Conservation (phyloP, 2,888 invertebrate species). For the Lasioglossum oenotherae region DNA sequence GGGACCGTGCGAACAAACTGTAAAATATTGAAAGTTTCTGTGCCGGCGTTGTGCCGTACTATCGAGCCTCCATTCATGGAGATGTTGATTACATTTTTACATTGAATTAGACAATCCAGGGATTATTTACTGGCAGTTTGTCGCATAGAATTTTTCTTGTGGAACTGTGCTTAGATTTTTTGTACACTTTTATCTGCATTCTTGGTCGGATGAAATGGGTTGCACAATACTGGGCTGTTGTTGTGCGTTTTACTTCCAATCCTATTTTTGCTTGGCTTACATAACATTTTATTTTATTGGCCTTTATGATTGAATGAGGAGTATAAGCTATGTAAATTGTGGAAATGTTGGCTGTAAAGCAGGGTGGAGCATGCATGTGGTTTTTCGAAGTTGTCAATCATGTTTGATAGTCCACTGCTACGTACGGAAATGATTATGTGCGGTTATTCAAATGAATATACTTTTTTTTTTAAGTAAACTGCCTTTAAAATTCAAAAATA, state of each 20-base stretch:
- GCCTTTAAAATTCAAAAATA: too few species aligned
- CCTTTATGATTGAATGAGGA: neutral
- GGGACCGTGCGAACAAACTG: neutral
- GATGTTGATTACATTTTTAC: neutral
- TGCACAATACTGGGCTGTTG: neutral
- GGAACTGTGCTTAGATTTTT: neutral
- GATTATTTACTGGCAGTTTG: conserved; percentile 3
- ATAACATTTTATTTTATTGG: neutral
- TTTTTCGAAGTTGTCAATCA: neutral
- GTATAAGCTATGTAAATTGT: neutral
- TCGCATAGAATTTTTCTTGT: neutral
- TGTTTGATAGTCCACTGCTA: neutral
- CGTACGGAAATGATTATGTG: neutral
- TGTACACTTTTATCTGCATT: neutral
- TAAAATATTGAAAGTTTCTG: neutral
- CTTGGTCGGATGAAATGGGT: neutral
- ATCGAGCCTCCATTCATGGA: neutral
- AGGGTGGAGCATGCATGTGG: neutral
- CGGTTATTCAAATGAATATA: neutral
- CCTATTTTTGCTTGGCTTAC: neutral
- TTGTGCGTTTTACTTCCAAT: neutral
- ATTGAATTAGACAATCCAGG: neutral
- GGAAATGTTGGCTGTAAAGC: neutral
- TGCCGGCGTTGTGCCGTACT: neutral
- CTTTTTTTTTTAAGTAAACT: neutral